Evolutionary conservation across 2,113 vertebrate species (phyloP).

Genomic region (Spea multiplicata): DNA sequence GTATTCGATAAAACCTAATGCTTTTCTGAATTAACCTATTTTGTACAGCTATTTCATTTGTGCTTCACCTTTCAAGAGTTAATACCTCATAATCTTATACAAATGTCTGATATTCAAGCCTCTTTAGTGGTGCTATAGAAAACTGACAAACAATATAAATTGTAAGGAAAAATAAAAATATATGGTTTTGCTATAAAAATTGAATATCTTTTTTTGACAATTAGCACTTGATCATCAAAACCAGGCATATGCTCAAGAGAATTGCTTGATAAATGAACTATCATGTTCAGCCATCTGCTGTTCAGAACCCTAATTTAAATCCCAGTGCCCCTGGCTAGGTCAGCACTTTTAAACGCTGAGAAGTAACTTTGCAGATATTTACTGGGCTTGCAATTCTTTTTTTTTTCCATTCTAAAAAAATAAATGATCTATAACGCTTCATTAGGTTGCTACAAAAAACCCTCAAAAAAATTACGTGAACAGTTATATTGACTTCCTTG

Average conservation of each 20-base stretch:
- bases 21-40: background rate
- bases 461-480: background rate
- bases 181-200: background rate
- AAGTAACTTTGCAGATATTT: constrained; percentile 60
- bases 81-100: background rate
- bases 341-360: constrained; percentile 67
- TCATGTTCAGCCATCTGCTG: constrained; percentile 61
- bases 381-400: constrained; percentile 50
- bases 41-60: background rate
- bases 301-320: constrained; percentile 56
- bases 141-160: background rate
- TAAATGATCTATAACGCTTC: constrained; percentile 61
- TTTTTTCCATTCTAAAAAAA: constrained; percentile 55
- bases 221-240: constrained; percentile 50
- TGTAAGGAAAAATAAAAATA: background rate
- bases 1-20: background rate
- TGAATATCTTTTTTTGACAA: constrained; percentile 46
- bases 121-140: too few relatives aligned
- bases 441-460: constrained; percentile 50
- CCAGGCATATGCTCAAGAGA: constrained; percentile 51
- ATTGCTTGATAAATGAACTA: constrained; percentile 64
- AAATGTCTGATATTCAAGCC: too few relatives aligned
- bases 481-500: background rate
- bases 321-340: constrained; percentile 64
- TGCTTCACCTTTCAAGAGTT: background rate